Base-by-base conservation (phyloP, 2,888 invertebrate genomes). In the Nysson spinosus region DNA sequence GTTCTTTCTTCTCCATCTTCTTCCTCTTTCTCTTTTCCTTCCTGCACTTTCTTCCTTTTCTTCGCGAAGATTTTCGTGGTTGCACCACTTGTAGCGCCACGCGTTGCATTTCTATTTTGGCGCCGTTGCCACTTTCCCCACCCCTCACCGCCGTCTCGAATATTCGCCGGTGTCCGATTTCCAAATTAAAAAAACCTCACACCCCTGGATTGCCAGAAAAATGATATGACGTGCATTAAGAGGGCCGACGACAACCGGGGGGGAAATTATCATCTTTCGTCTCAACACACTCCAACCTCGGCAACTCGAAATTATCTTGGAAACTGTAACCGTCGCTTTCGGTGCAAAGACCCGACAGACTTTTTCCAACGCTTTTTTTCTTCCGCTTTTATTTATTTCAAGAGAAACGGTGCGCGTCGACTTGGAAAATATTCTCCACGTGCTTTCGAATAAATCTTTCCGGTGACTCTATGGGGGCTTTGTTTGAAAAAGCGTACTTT, bases 51-150 rank as follows among this genome's bases (percentile, higher is more conserved):
- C 28, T 6, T 39, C 42, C 7, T 42, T 44, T 22, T 47, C 61
- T 39, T 42, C 50, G 43, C 54, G 17, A 52, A 19, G 44, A 39
- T 26, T 35, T 44, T 60, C 57, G 58, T 43, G 52, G 30, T 58
- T 34, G 63, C 44, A 50, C 63, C 69, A 71, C 75, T 74, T 70
- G 61, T 68, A 67, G 37, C 73, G 58, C 34, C 50, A 43, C 62
- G 50, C 57, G 55, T 51, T 57, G 69, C 64, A 54, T 61, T 61
- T 74, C 73, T 73, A 73, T 73, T 73, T 73, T 70, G 61, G 75
- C 75, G 56, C 75, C 66, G 54, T 46, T 74, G 22, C 63, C 46
- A 34, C 40, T 30, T 5, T 16, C 34, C 30, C 28, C 40, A 14
- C 49, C 39, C n/a, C 22, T 9, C 16, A 11, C 11, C 4, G 1